Evolutionary conservation across 1,140 invertebrate genomes (phyloP), one percentile per base, ranked within the genome.

Genomic region (Drosophila mojavensis): DNA sequence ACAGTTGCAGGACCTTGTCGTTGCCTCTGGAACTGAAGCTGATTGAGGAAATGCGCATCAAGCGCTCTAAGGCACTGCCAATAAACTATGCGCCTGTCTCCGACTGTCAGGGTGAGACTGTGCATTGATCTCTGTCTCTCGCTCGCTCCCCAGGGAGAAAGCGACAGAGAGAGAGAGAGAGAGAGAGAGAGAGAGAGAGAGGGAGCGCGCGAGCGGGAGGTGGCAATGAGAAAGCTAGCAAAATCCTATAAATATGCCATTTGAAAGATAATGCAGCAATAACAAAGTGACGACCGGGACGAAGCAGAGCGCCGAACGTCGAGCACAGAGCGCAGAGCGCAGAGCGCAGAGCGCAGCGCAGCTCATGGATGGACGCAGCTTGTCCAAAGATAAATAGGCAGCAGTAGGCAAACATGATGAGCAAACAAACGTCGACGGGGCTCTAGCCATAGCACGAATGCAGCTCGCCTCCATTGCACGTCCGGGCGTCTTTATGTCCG

Each of bases 161-260:
- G 63, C 5, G 6, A 33, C 5, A 33, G 33, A 33, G 7, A 33
- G 33, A 2, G 33, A 33, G 33, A 33, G 33, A 10, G 33, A 33
- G 6, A 2, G 33, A 17, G 17, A 33, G 33, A 10, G 7, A 33
- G 33, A 9, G 33, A 33, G 9, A 33, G 33, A 10, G 33, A 5
- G 30, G 5, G 30, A 33, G 33, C 28, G 28, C 0, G 28, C 6
- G 28, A 6, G 17, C 17, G 28, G 13, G 36, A 13, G 11, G 11
- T 36, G 53, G 30, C 53, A 55, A 55, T 55, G 51, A 41, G 6
- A 47, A 28, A 67, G 69, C 20, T 28, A 53, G 78, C 48, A 64
- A 90, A 90, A 90, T 90, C 86, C 80, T 90, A 90, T 90, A 90
- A 90, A 90, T 90, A 90, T 90, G 86, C 75, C 88, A 90, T 90